Base-by-base conservation (phyloP, 1,140 invertebrate species). In the Drosophila suzukii region DNA sequence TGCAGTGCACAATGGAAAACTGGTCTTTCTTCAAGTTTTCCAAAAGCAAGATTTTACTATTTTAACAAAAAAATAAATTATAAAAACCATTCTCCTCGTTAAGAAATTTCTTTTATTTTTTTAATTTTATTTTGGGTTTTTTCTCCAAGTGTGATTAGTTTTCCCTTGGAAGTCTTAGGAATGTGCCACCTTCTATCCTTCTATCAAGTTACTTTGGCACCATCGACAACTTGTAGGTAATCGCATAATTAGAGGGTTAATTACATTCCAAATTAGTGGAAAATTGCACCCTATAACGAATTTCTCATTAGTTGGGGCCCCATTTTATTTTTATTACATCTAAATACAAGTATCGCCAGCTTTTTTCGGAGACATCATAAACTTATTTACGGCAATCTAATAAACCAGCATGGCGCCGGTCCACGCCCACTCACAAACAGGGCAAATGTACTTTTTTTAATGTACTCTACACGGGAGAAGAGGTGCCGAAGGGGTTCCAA, bases 361-460 rank as follows among this genome's bases (percentile, higher is more conserved):
- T 17, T n/a, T 44, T 75, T 57, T 50, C 70, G 79, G 83, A 66
- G 58, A 68, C 62, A 75, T 83, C 83, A 79, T 86, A 83, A 79
- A 86, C 79, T 79, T 88, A 88, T 86, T 86, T 86, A 88, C 83
- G 78, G 84, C 83, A 88, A 86, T 86, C 83, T 86, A 86, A 86
- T 86, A 86, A 86, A 86, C 53, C 83, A 83, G 71, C 71, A 17
- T 62, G 83, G 83, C 84, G 83, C 83, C 83, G 84, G 83, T 83
- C 71, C 65, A 80, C 79, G 74, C 78, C 70, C 70, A 79, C 75
- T 46, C 47, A 34, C 15, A 32, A 56, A 47, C 43, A 56, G 50
- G 71, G 20, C 71, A 81, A 77, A 85, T 78, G 79, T 74, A 61
- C 67, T 72, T 81, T 67, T 67, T 67, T 63, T 44, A 67, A 72